Percentiles rank a stretch among this genome's conserved stretches.
phyloP scores from a whole-genome alignment of 2,113 vertebrate species.

The Eulemur macaco region DNA sequence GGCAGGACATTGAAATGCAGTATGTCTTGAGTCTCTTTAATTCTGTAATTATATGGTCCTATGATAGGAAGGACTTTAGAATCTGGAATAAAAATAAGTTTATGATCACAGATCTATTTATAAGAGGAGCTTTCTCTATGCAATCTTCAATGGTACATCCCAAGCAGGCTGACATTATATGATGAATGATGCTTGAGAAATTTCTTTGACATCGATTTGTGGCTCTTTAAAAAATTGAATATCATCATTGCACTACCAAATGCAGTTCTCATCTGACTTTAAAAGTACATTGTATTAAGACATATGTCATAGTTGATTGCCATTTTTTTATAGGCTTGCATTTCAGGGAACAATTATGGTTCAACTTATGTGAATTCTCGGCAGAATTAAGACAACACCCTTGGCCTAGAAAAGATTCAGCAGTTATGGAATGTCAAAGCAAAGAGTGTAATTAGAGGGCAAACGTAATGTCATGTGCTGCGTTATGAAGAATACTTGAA shows the following conservation, averaged over 20 bases:
- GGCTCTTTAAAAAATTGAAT: not conserved
- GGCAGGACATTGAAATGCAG: not conserved
- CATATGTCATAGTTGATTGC: not conserved
- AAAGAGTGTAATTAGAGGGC: not conserved
- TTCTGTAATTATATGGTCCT: not conserved
- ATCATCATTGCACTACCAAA: not conserved
- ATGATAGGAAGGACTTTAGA: not conserved
- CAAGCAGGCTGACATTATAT: not conserved
- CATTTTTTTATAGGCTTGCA: not conserved
- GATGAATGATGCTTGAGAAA: not conserved
- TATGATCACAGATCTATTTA: not conserved
- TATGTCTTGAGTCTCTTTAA: not conserved
- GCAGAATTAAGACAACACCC: not conserved
- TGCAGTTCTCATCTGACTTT: not conserved
- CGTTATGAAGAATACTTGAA: not conserved
- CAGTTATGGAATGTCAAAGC: not conserved
- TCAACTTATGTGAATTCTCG: not conserved
- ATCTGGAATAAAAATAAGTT: not conserved
- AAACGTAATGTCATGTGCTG: not conserved
- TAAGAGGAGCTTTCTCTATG: not conserved
- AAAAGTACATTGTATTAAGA: not conserved
- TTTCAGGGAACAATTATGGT: not conserved
- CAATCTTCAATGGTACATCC: not conserved
- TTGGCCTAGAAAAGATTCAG: not conserved
- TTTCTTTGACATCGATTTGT: not conserved